phyloP scores from a whole-genome alignment of 2,888 invertebrate species.

The Daptonema setosum region DNA sequence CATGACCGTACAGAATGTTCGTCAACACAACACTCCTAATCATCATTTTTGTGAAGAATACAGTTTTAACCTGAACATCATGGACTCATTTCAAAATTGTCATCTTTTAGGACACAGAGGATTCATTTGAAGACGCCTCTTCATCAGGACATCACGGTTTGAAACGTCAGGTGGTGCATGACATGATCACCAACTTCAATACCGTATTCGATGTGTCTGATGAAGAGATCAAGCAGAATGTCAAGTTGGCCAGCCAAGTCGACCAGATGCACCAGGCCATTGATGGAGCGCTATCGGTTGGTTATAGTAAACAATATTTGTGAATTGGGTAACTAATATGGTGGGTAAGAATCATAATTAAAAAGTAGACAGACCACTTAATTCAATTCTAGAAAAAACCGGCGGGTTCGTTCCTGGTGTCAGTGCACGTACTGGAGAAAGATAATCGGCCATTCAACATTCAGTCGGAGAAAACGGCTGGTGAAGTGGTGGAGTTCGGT shows the following conservation, averaged over 20 bases:
- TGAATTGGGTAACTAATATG: too few species aligned
- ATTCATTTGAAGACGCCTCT: too few species aligned
- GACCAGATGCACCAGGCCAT: neutral
- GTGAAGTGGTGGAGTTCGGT: conserved; percentile 1
- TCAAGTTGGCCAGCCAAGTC: neutral
- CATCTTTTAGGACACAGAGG: too few species aligned
- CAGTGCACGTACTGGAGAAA: conserved; percentile 20
- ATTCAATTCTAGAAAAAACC: conserved; percentile 7
- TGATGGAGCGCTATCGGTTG: neutral
- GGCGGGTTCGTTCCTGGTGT: conserved; percentile 18
- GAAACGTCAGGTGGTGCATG: conserved; percentile 10
- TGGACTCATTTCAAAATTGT: too few species aligned
- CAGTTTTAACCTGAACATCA: too few species aligned
- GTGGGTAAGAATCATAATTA: too few species aligned
- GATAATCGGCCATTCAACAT: conserved; percentile 24
- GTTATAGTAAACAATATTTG: too few species aligned
- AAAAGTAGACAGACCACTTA: too few species aligned
- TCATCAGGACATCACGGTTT: neutral
- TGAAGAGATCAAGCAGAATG: neutral
- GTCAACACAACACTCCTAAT: too few species aligned
- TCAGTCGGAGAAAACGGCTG: neutral
- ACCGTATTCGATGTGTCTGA: conserved; percentile 13
- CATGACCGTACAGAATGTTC: conserved; percentile 12
- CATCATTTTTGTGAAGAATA: too few species aligned
- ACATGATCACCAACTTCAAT: conserved; percentile 14